Evolutionary conservation across 2,113 vertebrate genomes (phyloP), one percentile per base, ranked within the genome.

Genomic region (Larimichthys crocea): DNA sequence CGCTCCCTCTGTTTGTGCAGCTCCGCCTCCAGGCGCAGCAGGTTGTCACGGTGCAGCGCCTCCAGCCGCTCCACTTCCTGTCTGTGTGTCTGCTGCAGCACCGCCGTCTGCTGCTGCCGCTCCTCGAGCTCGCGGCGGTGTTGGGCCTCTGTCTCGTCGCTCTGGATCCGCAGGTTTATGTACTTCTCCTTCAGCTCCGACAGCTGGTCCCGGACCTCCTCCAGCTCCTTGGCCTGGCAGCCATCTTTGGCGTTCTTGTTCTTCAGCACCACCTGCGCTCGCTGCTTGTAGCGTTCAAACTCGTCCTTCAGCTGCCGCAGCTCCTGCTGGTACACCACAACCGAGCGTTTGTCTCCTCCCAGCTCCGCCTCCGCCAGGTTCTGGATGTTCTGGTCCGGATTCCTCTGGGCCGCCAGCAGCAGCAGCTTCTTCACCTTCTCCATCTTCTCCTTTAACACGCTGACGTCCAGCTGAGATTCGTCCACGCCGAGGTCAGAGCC

Each of bases 281-380:
- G 93, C 86, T 92, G 89, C 93, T 99, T 99, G 94, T 98, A 99
- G 57, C 97, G 95, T 65, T 99, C 98, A 17, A 99, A 99, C 91
- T 99, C 98, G 0, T 99, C 98, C 86, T 95, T 97, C 48, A 99
- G 91, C 92, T 97, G 97, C 78, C 95, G 94, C 74, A 99, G 96
- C 92, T 99, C 98, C 90, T 97, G 97, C 78, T 98, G 96, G 52
- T 96, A 96, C 44, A 93, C 94, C 0, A 95, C 76, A 0, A 50
- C 93, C 0, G 95, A 92, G 11, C 93, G 93, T 31, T 92, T 95
- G 87, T 98, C 97, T 0, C 92, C 93, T 55, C 67, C 17, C 4
- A 9, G 0, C 89, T 88, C 63, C 0, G 4, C 60, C 87, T 96
- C 89, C 0, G 56, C 86, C 49, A 94, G 83, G 68, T 94, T 95